Percentiles rank a stretch among this genome's conserved stretches.
Evolutionary conservation across 2,888 invertebrate species (phyloP).

Genomic region (Agelastica alni): DNA sequence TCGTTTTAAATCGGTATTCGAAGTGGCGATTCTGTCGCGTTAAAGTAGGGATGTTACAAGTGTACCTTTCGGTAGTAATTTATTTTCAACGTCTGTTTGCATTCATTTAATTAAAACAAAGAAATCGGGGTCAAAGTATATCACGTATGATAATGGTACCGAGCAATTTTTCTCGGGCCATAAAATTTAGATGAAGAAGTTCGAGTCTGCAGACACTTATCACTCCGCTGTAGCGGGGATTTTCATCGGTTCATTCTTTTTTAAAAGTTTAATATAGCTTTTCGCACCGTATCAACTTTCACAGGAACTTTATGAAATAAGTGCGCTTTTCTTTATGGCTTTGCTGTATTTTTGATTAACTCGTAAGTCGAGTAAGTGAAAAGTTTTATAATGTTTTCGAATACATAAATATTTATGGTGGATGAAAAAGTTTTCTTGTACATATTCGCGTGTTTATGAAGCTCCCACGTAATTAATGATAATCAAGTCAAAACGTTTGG

Average conservation of each 20-base stretch:
- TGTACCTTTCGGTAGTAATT: too few relatives aligned
- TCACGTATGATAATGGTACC: constrained; percentile 16
- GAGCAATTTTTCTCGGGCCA: constrained; percentile 20
- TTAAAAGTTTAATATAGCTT: constrained; percentile 16
- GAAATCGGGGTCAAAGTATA: constrained; percentile 13
- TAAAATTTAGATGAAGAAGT: constrained; percentile 20
- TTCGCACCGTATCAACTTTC: constrained; percentile 18
- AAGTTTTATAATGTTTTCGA: constrained; percentile 22
- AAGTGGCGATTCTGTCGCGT: too few relatives aligned
- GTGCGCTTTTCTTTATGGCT: constrained; percentile 25
- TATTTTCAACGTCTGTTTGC: too few relatives aligned
- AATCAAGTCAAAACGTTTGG: too few relatives aligned
- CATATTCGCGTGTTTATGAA: too few relatives aligned
- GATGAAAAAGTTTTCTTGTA: constrained; percentile 1
- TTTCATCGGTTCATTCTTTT: constrained; percentile 22
- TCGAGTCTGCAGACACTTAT: constrained; percentile 23
- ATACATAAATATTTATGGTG: constrained; percentile 23
- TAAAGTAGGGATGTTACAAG: too few relatives aligned
- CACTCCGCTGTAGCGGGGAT: constrained; percentile 20
- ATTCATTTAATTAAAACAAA: too few relatives aligned
- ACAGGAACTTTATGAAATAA: constrained; percentile 22
- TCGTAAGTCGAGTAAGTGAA: constrained; percentile 18
- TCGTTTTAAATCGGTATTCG: too few relatives aligned
- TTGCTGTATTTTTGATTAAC: constrained; percentile 24
- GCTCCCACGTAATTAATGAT: too few relatives aligned